Base-by-base conservation (phyloP, 2,888 invertebrate species). In the Monoplex corrugatus region DNA sequence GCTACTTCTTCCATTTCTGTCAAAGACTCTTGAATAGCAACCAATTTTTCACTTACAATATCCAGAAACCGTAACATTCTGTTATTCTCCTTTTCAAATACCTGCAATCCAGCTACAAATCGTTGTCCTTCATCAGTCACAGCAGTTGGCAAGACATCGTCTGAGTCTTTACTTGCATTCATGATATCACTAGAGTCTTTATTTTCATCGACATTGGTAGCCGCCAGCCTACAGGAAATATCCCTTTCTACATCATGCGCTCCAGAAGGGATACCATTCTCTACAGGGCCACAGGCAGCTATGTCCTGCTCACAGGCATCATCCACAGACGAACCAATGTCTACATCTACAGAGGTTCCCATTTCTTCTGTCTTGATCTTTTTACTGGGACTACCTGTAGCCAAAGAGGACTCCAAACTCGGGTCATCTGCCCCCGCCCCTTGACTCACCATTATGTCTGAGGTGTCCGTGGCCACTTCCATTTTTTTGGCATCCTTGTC, bases 401-500 rank as follows among this genome's bases (percentile, higher is more conserved):
- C 45, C 8, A 28, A 68, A 68, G 3, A 32, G 72, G 72, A 35
- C 10, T 2, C 35, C 5, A 10, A 19, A 72, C 72, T 68, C 88
- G 87, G 87, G 78, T 63, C 90, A 35, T 84, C 38, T 8, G 87
- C 75, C 78, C 89, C 83, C 8, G 89, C 84, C 32, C 87, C 89
- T n/a, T 86, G 45, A 87, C 44, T 89, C 10, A 82, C 84, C 6
- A 19, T 32, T 28, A 82, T 44, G 45, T 57, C 50, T 3, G 38
- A n/a, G n/a, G 43, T 40, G 32, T 44, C 32, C 32, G 84, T 63
- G 32, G 32, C 50, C 72, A 38, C 50, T 28, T 86, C 89, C 3
- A 45, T 35, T 44, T 83, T 83, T 16, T 45, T 32, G 57, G 57
- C 23, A 19, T 84, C 68, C 84, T 45, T 89, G 45, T 75, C 35